Percentiles rank a stretch among this genome's conserved stretches.
Conservation (phyloP, 2,888 invertebrate genomes). For the Baccha elongata region DNA sequence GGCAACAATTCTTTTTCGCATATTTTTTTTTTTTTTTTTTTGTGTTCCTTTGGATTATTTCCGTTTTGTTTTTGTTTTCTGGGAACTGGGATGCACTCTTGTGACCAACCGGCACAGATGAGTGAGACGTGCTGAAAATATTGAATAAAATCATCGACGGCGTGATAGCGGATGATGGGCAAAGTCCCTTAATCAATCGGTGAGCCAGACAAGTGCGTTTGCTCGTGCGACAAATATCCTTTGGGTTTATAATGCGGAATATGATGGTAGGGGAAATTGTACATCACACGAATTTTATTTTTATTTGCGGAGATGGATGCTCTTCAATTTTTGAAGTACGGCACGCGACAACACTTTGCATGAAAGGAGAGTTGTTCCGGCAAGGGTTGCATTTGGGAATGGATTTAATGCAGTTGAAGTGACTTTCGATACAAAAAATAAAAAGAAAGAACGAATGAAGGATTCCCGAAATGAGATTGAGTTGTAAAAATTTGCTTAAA, state of each 20-base stretch:
- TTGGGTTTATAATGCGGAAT: conserved; percentile 40
- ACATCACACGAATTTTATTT: conserved; percentile 27
- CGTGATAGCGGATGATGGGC: neutral
- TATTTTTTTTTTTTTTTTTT: too few species aligned
- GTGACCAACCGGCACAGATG: conserved; percentile 35
- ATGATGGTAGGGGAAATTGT: neutral
- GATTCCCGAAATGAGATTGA: neutral
- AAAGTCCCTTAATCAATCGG: conserved; percentile 54
- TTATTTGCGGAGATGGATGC: conserved; percentile 35
- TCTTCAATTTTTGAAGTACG: conserved; percentile 63
- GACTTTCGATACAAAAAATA: conserved; percentile 19
- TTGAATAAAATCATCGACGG: conserved; percentile 54
- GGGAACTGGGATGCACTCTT: conserved; percentile 51
- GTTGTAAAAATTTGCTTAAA: too few species aligned
- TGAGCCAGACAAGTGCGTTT: conserved; percentile 71
- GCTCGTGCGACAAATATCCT: conserved; percentile 70
- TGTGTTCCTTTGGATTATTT: conserved; percentile 26
- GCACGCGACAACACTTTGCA: conserved; percentile 42
- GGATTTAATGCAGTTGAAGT: conserved; percentile 60
- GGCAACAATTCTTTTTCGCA: conserved; percentile 18
- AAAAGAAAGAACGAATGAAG: neutral
- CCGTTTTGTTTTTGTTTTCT: conserved; percentile 23
- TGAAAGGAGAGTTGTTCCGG: neutral
- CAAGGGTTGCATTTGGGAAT: conserved; percentile 45
- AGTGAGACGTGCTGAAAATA: conserved; percentile 62